phyloP scores from a whole-genome alignment of 2,888 invertebrate species.

The Drosophila testacea region DNA sequence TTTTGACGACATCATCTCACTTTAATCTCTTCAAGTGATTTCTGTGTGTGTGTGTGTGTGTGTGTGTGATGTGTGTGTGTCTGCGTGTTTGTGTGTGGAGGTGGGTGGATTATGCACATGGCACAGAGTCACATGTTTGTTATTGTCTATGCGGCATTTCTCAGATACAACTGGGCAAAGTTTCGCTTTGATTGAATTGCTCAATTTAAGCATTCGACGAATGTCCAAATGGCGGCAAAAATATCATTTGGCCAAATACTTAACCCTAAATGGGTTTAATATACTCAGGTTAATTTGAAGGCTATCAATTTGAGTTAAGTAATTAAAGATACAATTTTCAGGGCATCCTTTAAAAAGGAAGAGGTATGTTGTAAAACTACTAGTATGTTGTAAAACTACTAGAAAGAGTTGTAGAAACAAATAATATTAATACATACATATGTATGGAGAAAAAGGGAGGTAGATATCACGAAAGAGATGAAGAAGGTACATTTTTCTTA shows the following conservation, averaged over 20 bases:
- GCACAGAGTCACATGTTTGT: constrained; percentile 63
- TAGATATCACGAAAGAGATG: neutral
- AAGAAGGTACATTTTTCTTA: neutral
- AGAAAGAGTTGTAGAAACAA: too few relatives aligned
- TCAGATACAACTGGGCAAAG: constrained; percentile 46
- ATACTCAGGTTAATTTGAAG: constrained; percentile 25
- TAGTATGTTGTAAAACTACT: neutral
- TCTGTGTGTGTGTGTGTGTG: constrained; percentile 12
- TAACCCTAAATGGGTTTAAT: constrained; percentile 48
- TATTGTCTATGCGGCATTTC: constrained; percentile 58
- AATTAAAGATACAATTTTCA: neutral
- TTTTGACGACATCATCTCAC: constrained; percentile 55
- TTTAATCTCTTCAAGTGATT: constrained; percentile 67
- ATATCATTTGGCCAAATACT: constrained; percentile 32
- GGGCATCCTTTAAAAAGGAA: neutral
- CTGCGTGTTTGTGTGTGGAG: constrained; percentile 17
- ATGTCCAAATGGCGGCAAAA: constrained; percentile 42
- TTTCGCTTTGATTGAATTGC: constrained; percentile 71
- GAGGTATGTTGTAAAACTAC: neutral
- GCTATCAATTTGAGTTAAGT: constrained; percentile 1
- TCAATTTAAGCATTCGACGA: constrained; percentile 64
- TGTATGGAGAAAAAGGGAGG: neutral
- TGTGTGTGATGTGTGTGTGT: constrained; percentile 11
- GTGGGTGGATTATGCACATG: constrained; percentile 64
- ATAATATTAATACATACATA: too few relatives aligned